Conservation (phyloP, 1,140 invertebrate genomes). For the Drosophila sucinea region DNA sequence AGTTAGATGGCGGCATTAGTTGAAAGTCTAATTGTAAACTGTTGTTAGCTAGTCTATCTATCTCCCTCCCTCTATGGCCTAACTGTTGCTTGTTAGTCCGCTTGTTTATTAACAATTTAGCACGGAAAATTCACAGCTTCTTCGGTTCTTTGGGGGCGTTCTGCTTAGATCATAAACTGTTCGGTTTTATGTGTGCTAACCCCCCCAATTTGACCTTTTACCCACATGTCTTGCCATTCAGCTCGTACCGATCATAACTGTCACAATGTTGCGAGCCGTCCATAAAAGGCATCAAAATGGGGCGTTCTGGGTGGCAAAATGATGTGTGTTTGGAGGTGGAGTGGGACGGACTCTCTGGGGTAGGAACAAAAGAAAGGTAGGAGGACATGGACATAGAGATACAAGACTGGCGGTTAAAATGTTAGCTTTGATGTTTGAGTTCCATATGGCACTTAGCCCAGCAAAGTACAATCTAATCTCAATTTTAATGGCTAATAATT, state of each 20-base stretch:
- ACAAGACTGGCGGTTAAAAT: background rate
- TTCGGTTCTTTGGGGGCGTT: constrained; percentile 35
- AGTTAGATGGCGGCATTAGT: constrained; percentile 61
- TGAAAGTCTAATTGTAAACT: constrained; percentile 81
- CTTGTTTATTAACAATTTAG: constrained; percentile 81
- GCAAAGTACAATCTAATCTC: background rate
- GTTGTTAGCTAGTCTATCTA: constrained; percentile 53
- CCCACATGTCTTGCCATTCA: constrained; percentile 33
- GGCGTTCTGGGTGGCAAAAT: constrained; percentile 61
- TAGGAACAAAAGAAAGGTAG: constrained; percentile 5
- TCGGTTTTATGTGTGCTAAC: constrained; percentile 65
- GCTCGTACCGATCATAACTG: constrained; percentile 62
- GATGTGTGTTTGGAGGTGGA: constrained; percentile 11
- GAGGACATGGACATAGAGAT: background rate
- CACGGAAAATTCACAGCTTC: constrained; percentile 55
- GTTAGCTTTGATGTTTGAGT: constrained; percentile 6
- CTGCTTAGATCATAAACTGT: constrained; percentile 69
- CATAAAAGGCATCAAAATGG: constrained; percentile 53
- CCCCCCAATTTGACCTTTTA: constrained; percentile 64
- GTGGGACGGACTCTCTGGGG: too few relatives aligned
- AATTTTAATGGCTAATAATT: background rate
- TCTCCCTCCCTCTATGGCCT: constrained; percentile 22
- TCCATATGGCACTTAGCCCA: background rate
- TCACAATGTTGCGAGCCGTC: constrained; percentile 46
- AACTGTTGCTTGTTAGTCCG: constrained; percentile 75